Evolutionary conservation across 1,140 invertebrate species (phyloP), one percentile per base, ranked within the genome.

Genomic region (Drosophila saltans): DNA sequence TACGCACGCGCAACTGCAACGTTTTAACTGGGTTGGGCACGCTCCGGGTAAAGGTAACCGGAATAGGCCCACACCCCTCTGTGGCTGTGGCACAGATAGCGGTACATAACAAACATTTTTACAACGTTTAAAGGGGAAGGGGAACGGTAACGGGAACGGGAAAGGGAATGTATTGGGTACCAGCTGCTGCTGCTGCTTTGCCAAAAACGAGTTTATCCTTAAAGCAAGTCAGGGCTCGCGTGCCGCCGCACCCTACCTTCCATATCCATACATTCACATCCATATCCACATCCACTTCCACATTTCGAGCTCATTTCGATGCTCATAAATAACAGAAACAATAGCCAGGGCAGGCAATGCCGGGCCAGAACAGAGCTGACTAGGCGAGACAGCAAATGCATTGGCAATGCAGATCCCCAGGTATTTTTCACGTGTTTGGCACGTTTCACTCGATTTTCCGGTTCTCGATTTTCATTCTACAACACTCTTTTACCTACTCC

Each of bases 401-500:
- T 52, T 52, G 45, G 45, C 78, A 73, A 82, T 76, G 76, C 79
- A 77, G 86, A 80, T 91, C 96, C 97, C 97, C 97, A 98, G 9
- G 98, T 98, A 40, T 96, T 95, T 93, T 97, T 97, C 4, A 98
- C 96, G 86, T 97, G 96, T 69, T 93, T 94, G 9, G 97, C 97
- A 93, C 96, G 97, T 76, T 94, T 96, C 75, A 96, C 93, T 91
- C 98, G 96, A 92, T 97, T 97, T 76, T 94, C 94, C 36, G 97
- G 97, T 85, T 91, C 81, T 81, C 83, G 71, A 83, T 80, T 85
- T 41, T 24, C 45, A 52, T 41, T 65, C 57, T 55, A 75, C 33
- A 36, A 75, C 33, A 36, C 3, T 36, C 64, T 67, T 69, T 71
- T 52, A 57, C 45, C 52, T n/a, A 28, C 36, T 36, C n/a, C 45